These are phyloP conservation scores for Tachystola acroxantha DNA, from an alignment of 2,888 invertebrate species.

Conservation along the genomic window DNA sequence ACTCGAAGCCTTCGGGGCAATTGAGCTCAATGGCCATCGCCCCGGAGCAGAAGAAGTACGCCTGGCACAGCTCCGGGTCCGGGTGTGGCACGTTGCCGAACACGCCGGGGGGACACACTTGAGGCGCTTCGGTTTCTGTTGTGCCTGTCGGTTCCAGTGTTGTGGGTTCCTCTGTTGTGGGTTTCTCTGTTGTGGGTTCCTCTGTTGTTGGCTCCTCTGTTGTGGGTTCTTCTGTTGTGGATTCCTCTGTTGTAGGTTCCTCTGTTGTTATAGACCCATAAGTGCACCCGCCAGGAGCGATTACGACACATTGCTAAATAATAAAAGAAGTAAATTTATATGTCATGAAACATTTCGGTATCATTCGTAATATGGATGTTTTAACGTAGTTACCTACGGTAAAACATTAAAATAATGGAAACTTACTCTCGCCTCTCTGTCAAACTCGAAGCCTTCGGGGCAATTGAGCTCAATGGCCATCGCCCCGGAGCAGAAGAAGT, in stretches of 20 bases:
- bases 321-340: background rate
- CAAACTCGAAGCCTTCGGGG: slow-evolving; percentile 23
- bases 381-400: too few species aligned
- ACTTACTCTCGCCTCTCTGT: slow-evolving; percentile 19
- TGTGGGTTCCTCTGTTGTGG: slow-evolving; percentile 5
- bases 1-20: slow-evolving; percentile 28
- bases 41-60: slow-evolving; percentile 28
- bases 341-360: too few species aligned
- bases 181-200: slow-evolving; percentile 9
- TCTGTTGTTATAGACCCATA: background rate
- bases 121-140: background rate
- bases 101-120: slow-evolving; percentile 14
- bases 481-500: slow-evolving; percentile 28
- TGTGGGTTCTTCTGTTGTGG: slow-evolving; percentile 1
- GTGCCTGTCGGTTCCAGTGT: slow-evolving; percentile 4
- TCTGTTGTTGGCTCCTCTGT: slow-evolving; percentile 1
- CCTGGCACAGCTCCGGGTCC: slow-evolving; percentile 22
- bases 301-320: background rate
- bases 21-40: slow-evolving; percentile 19
- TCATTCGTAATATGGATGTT: too few species aligned
- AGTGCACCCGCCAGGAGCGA: background rate
- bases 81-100: slow-evolving; percentile 23
- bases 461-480: slow-evolving; percentile 18
- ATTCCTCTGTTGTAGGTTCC: background rate
- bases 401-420: too few species aligned